Evolutionary conservation across 2,797 vertebrate species (phyloP), one percentile per base, ranked within the genome.

Genomic region (Clarias platycephalus): DNA sequence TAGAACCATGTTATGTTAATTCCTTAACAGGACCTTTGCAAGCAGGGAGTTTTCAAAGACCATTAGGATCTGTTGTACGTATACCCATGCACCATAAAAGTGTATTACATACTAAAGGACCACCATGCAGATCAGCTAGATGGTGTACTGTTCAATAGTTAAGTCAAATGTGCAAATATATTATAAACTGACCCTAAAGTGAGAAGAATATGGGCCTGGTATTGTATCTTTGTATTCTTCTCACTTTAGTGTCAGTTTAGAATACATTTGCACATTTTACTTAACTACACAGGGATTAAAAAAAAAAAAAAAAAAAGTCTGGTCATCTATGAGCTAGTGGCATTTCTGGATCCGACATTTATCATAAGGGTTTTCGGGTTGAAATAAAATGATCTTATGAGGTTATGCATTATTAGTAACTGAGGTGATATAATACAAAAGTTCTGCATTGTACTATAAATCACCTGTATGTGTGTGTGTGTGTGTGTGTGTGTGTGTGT

Each of bases 401-500:
- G 78, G 22, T 28, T 53, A 66, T 66, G 62, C 24, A 53, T 53
- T 49, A 28, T 64, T 80, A 53, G 62, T 80, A 80, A 66, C 37
- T 49, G 13, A 44, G 44, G 12, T 44, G 40, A 49, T 49, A 64
- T n/a, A 63, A 44, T 44, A 9, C 5, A 10, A 78, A 60, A 7
- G 10, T 63, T 16, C 6, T 26, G 22, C 9, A 13, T 13, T 58
- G 53, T 76, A 58, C 18, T 31, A 1, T 18, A 34, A 1, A 75
- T n/a, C 58, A 26, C 24, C 15, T 63, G 77, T 79, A 64, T 49
- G 18, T 80, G 13, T 1, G 40, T 63, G 18, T 18, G 7, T 26
- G 37, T 62, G 60, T 71, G 68, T 71, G 20, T 40, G 15, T 64
- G 22, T 78, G 40, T 79, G 9, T 82, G 74, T 87, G n/a, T n/a